Conservation (phyloP, 2,113 vertebrate genomes). For the Gasterosteus aculeatus region DNA sequence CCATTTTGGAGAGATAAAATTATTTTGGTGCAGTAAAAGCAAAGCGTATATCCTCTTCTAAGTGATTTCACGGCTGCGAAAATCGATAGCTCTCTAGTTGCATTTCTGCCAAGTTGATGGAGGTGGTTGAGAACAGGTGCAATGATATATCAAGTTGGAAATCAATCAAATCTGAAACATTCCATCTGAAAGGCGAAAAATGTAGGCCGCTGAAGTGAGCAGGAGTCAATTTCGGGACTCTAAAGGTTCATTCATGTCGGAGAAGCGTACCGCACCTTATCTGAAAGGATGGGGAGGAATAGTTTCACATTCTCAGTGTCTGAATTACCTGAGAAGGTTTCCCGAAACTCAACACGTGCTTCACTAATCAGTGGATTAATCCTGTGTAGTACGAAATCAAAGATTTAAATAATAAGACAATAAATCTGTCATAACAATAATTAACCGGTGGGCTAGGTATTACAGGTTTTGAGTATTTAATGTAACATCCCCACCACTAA, state of each 20-base stretch:
- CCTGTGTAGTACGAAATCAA: background rate
- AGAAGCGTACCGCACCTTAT: conserved; percentile 14
- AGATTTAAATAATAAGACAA: background rate
- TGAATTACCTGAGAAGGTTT: conserved; percentile 1
- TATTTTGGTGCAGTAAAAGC: conserved; percentile 72
- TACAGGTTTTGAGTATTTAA: conserved; percentile 19
- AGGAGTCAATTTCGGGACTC: conserved; percentile 62
- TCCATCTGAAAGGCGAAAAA: conserved; percentile 68
- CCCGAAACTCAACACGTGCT: background rate
- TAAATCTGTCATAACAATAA: conserved; percentile 11
- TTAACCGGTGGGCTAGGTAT: conserved; percentile 13
- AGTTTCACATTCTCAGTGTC: conserved; percentile 15
- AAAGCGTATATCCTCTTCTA: conserved; percentile 72
- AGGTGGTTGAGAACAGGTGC: conserved; percentile 69
- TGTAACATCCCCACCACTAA: conserved; percentile 7
- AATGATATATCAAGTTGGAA: conserved; percentile 74
- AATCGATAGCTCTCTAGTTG: conserved; percentile 78
- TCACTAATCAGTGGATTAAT: conserved; percentile 7
- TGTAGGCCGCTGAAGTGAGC: conserved; percentile 67
- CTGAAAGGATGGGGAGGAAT: background rate
- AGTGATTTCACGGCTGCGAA: conserved; percentile 70
- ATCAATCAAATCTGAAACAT: conserved; percentile 79
- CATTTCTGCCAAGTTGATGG: conserved; percentile 77
- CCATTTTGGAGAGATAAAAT: conserved; percentile 72
- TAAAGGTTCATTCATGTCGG: conserved; percentile 50